Evolutionary conservation across 2,888 invertebrate genomes (phyloP).

Genomic region (Chrysolina haemoptera): DNA sequence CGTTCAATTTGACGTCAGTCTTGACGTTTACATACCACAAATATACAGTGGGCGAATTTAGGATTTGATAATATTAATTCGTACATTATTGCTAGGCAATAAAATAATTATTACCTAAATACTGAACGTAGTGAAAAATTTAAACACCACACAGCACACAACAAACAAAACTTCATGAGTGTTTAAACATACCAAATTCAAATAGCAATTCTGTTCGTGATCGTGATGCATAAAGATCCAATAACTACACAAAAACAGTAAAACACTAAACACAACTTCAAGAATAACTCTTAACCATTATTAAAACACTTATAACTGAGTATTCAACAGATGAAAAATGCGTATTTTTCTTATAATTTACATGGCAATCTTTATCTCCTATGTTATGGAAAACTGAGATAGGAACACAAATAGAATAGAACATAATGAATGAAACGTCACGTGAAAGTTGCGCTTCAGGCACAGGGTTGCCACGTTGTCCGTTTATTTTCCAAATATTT

Average conservation of each 20-base stretch:
- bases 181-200: constrained; percentile 49
- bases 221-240: constrained; percentile 10
- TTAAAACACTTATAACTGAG: constrained; percentile 34
- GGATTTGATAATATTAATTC: constrained; percentile 37
- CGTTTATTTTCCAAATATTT: not conserved
- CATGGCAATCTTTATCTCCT: constrained; percentile 56
- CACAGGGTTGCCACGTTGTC: constrained; percentile 32
- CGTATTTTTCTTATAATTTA: constrained; percentile 46
- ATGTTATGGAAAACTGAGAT: constrained; percentile 58
- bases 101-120: constrained; percentile 25
- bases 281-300: constrained; percentile 37
- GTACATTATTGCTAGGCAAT: not conserved
- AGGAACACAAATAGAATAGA: constrained; percentile 59
- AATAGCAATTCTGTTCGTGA: constrained; percentile 20
- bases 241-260: constrained; percentile 15
- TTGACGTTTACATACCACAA: constrained; percentile 65
- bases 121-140: constrained; percentile 47
- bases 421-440: constrained; percentile 54
- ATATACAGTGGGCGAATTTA: constrained; percentile 60
- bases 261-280: constrained; percentile 20
- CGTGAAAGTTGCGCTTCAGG: constrained; percentile 50
- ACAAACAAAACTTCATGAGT: constrained; percentile 40
- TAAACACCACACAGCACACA: constrained; percentile 38
- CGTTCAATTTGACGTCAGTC: constrained; percentile 63
- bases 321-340: constrained; percentile 36